Base-by-base conservation (phyloP, 53 echinoderm and acorn worm species). In the Echinarachnius parma region DNA sequence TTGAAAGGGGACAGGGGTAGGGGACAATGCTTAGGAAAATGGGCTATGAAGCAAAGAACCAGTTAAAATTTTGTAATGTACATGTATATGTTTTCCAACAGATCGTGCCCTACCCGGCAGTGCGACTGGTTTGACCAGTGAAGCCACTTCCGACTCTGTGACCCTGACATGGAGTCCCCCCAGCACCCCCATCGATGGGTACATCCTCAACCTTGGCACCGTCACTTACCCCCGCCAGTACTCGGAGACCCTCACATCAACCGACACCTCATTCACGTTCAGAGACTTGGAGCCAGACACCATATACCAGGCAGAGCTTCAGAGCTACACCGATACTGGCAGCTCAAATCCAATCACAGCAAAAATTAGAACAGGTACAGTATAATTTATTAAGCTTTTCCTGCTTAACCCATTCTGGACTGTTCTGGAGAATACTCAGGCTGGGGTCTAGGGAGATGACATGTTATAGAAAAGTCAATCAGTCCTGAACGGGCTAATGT, bases 321-420 rank as follows among this genome's bases (percentile, higher is more conserved):
- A 21, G 15, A 69, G 69, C 53, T 53, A 4, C 31, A 69, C 49
- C 21, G 31, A 31, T 31, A 32, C 21, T 4, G 69, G 69, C 5
- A 69, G 21, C 18, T 69, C 69, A 20, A 23, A 35, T 32, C 69
- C 69, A 21, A 21, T 69, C 15, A 29, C 50, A 9, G 29, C 69
- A 19, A 69, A 69, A 53, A 50, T 69, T 34, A 69, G 69, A 20
- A 69, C 69, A 50, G 50, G 69, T 69, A 29, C n/a, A n/a, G n/a
- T n/a, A n/a, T n/a, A n/a, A n/a, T n/a, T n/a, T n/a, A n/a, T n/a
- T n/a, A n/a, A n/a, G n/a, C n/a, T n/a, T n/a, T n/a, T n/a, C n/a
- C n/a, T n/a, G n/a, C n/a, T n/a, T n/a, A n/a, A n/a, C n/a, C n/a
- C n/a, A n/a, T n/a, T n/a, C n/a, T n/a, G n/a, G n/a, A n/a, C n/a